Conservation (phyloP, 2,113 vertebrate species). For the Emydura subglobosa region DNA sequence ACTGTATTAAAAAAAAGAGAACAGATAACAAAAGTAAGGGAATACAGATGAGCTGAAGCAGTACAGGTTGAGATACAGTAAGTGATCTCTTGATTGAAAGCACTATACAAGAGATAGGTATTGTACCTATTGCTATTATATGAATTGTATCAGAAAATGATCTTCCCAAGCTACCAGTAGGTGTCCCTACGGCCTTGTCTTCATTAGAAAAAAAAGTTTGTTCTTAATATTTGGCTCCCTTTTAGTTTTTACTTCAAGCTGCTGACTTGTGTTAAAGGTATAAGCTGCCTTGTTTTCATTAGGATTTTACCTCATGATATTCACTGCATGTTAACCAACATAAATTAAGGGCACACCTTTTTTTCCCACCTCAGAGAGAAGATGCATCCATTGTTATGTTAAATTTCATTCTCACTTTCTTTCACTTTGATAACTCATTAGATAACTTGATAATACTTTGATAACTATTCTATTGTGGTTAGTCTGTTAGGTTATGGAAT, state of each 20-base stretch:
- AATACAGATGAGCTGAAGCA: neutral
- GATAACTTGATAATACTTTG: neutral
- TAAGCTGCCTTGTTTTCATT: neutral
- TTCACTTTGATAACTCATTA: neutral
- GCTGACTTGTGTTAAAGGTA: neutral
- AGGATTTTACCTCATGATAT: neutral
- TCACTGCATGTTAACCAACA: neutral
- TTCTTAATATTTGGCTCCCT: neutral
- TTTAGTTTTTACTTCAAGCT: neutral
- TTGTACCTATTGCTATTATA: neutral
- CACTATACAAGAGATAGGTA: neutral
- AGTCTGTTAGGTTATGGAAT: rapidly evolving
- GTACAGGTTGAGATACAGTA: neutral
- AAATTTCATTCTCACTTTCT: neutral
- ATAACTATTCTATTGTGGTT: neutral
- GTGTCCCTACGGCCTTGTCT: rapidly evolving
- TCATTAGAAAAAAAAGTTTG: neutral
- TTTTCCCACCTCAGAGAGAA: neutral
- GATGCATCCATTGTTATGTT: rapidly evolving
- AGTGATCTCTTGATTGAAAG: neutral
- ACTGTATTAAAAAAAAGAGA: neutral
- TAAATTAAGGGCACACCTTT: neutral
- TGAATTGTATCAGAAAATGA: neutral
- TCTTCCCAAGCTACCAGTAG: neutral
- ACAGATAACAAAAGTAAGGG: neutral